Evolutionary conservation across 2,888 invertebrate species (phyloP), one percentile per base, ranked within the genome.

Genomic region (Pachydiplax longipennis): DNA sequence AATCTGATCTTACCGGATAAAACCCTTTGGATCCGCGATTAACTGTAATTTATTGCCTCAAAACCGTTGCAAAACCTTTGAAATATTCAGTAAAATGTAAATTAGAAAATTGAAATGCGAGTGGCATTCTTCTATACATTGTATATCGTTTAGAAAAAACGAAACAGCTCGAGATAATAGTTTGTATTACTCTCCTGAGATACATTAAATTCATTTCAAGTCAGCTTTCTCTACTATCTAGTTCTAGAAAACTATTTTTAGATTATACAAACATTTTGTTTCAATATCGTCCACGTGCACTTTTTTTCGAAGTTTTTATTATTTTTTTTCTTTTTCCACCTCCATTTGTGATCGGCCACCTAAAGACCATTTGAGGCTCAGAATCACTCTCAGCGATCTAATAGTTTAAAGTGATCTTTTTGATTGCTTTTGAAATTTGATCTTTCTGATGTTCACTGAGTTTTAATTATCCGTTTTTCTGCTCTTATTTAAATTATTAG

Each of bases 41-140:
- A 65, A 10, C n/a, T 10, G 58, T 35, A 37, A 87, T 87, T n/a
- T 37, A 65, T 65, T n/a, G 61, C 37, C 53, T 61, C 22, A 61
- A 87, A 22, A 87, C 25, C 2, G 61, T 18, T 87, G 87, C 31
- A 58, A 31, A 83, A 53, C 65, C 61, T 37, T 87, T 87, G 61
- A 65, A 87, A 87, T 22, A 87, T 65, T 37, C 61, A 87, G 58
- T 13, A 87, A 37, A 15, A 65, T 65, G 87, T 61, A 65, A 87
- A 83, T 37, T 40, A 18, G n/a, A 53, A n/a, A 58, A 37, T 37
- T 58, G 37, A 37, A 61, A 87, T 61, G 61, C 61, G 37, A 61
- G 40, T 65, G 35, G 61, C 61, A 37, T 87, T 61, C 61, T 13
- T 87, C 35, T 61, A 18, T 61, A 40, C 87, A n/a, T 37, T n/a